A percentile compares a stretch with the other conserved stretches of the same genome.
These are phyloP conservation scores for Leptogaster cylindrica DNA, from an alignment of 2,888 invertebrate species.

Conservation along the genomic window DNA sequence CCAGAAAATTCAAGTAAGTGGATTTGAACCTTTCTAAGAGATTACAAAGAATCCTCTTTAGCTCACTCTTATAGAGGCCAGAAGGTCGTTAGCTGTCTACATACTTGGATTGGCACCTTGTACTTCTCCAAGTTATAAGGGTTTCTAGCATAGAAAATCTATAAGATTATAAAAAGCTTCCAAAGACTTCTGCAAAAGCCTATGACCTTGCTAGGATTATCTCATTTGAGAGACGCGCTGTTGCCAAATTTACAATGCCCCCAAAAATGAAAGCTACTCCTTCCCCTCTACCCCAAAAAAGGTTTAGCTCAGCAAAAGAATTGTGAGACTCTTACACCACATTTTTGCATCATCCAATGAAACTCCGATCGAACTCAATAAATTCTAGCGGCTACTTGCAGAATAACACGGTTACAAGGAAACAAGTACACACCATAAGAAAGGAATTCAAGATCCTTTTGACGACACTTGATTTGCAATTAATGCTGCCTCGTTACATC, in stretches of 20 bases:
- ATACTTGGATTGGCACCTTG: conserved; percentile 10
- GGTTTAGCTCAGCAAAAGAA: too few species aligned
- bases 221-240: conserved; percentile 20
- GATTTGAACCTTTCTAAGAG: neutral
- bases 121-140: neutral
- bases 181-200: conserved; percentile 18
- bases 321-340: too few species aligned
- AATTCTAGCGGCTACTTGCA: too few species aligned
- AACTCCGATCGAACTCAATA: too few species aligned
- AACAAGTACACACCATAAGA: too few species aligned
- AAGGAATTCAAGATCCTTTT: too few species aligned
- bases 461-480: conserved; percentile 11
- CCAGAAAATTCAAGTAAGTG: too few species aligned
- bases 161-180: conserved; percentile 20
- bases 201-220: conserved; percentile 37
- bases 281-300: neutral
- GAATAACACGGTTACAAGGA: too few species aligned
- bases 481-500: conserved; percentile 13
- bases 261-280: too few species aligned
- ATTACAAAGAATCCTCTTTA: neutral
- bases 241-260: conserved; percentile 32
- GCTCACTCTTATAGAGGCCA: neutral
- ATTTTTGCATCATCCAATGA: too few species aligned
- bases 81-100: conserved; percentile 11
- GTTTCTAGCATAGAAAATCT: neutral